These are phyloP conservation scores for Lepidurus apus DNA, from an alignment of 1,140 invertebrate species.

Conservation along the genomic window DNA sequence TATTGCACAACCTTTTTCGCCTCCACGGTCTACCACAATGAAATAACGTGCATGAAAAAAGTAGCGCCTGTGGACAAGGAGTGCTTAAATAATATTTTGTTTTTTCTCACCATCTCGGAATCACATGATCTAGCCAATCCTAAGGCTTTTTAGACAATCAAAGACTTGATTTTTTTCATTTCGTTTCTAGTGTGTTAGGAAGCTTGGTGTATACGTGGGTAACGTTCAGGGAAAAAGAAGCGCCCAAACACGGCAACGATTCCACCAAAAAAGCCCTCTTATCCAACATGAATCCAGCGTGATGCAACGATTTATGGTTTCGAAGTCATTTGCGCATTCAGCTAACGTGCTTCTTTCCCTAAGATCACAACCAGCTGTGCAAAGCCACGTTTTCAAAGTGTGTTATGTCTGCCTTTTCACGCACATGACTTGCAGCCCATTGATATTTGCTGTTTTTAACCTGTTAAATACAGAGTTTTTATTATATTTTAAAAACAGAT, in stretches of 20 bases:
- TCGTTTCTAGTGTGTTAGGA: slow-evolving; percentile 60
- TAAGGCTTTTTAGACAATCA: no score
- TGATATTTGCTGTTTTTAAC: slow-evolving; percentile 16
- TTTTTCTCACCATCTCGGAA: no score
- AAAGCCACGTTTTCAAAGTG: background rate
- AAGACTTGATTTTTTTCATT: background rate
- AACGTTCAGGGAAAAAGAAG: slow-evolving; percentile 54
- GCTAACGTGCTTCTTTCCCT: background rate
- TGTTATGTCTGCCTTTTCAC: background rate
- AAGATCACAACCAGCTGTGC: background rate
- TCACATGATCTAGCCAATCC: no score
- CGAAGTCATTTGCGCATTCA: background rate
- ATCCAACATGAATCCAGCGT: background rate
- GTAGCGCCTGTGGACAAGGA: no score
- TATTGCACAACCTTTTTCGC: background rate
- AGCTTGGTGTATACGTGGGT: slow-evolving; percentile 74
- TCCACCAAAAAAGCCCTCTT: background rate
- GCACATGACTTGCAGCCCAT: background rate
- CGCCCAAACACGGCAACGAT: background rate
- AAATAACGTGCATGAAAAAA: background rate
- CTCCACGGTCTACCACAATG: slow-evolving; percentile 30
- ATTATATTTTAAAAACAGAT: background rate
- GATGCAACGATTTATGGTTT: background rate
- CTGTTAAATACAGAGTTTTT: slow-evolving; percentile 1
- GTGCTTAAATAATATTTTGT: no score